Percentiles rank a stretch among this genome's conserved stretches.
Evolutionary conservation across 2,797 vertebrate species (phyloP).

Genomic region (Esox masquinongy): DNA sequence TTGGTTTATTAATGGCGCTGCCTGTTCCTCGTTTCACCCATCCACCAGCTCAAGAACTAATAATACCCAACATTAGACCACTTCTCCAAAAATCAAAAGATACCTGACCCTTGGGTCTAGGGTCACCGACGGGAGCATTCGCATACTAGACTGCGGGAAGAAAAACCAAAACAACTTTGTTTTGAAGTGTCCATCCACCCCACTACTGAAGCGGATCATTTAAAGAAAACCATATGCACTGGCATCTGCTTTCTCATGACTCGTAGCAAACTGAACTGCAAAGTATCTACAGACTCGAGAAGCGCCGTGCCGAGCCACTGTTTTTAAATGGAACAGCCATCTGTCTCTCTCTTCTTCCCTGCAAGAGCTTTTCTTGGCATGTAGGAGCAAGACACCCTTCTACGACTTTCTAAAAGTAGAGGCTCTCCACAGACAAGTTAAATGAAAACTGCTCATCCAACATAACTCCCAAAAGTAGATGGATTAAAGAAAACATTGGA

Average conservation of each 20-base stretch:
- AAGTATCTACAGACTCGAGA: constrained; percentile 50
- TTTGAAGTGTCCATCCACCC: constrained; percentile 38
- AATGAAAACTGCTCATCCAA: constrained; percentile 54
- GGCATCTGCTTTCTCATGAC: constrained; percentile 71
- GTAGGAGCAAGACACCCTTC: constrained; percentile 42
- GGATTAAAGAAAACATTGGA: constrained; percentile 30
- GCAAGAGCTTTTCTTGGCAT: constrained; percentile 68
- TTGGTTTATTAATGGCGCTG: constrained; percentile 62
- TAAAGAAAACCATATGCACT: constrained; percentile 72
- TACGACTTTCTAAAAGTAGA: constrained; percentile 56
- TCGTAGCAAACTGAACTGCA: constrained; percentile 45
- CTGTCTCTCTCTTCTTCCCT: constrained; percentile 65
- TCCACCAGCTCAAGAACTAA: constrained; percentile 40
- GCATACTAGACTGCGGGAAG: constrained; percentile 23
- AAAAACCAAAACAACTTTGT: constrained; percentile 41
- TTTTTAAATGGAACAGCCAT: constrained; percentile 71
- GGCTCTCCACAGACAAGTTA: constrained; percentile 59
- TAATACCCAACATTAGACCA: constrained; percentile 44
- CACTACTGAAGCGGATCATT: constrained; percentile 59
- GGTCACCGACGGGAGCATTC: constrained; percentile 36
- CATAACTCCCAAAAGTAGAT: constrained; percentile 48
- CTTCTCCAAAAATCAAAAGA: constrained; percentile 50
- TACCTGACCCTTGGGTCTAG: constrained; percentile 48
- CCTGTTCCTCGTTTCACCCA: constrained; percentile 53
- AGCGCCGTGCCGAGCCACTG: constrained; percentile 45